These are phyloP conservation scores for Brachyalestes nurse DNA, from an alignment of 2,797 vertebrate species.

Conservation along the genomic window DNA sequence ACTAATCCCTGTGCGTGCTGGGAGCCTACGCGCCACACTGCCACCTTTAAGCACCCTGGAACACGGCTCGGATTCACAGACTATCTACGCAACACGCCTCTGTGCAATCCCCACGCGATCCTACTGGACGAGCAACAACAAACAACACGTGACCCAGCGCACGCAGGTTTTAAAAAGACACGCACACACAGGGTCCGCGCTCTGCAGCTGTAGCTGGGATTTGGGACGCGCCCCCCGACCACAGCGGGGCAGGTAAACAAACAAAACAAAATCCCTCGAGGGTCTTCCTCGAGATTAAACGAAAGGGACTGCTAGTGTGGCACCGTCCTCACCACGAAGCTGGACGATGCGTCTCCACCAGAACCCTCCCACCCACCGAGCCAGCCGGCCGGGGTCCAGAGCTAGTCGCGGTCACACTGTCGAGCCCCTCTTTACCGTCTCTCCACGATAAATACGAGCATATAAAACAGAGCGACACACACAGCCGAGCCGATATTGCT, in stretches of 20 bases:
- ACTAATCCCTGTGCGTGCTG: constrained; percentile 3
- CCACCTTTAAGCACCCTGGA: background rate
- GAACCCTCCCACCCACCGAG: constrained; percentile 31
- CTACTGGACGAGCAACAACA: constrained; percentile 65
- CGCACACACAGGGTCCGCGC: background rate
- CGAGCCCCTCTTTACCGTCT: background rate
- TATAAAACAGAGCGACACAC: too few relatives aligned
- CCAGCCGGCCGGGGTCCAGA: constrained; percentile 40
- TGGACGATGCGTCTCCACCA: constrained; percentile 11
- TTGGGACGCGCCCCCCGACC: constrained; percentile 37
- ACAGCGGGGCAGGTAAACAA: constrained; percentile 7
- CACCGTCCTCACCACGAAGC: constrained; percentile 27
- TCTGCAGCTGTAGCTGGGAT: constrained; percentile 18
- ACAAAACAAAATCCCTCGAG: background rate
- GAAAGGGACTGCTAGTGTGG: constrained; percentile 9
- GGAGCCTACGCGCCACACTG: background rate
- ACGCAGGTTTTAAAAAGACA: constrained; percentile 57
- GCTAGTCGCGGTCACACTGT: constrained; percentile 34
- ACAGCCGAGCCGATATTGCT: background rate
- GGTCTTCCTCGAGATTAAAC: constrained; percentile 18
- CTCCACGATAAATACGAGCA: constrained; percentile 13
- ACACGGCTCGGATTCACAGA: background rate
- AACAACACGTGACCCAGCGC: constrained; percentile 75
- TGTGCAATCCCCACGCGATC: constrained; percentile 22
- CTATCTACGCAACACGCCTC: constrained; percentile 8